Base-by-base conservation (phyloP, 2,797 vertebrate species). In the Catostomus latipinnis region DNA sequence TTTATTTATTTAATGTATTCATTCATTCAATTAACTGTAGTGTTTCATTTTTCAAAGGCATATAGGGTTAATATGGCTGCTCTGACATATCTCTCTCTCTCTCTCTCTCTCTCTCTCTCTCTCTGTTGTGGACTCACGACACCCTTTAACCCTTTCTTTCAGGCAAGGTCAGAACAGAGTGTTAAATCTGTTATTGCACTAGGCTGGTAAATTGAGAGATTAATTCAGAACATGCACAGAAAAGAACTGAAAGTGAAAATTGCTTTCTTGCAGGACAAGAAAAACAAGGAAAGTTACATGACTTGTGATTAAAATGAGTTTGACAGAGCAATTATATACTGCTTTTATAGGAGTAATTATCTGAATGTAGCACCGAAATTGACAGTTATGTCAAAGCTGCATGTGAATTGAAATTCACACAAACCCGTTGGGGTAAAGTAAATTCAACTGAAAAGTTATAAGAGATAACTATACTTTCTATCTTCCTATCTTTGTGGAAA, bases 181-280 rank as follows among this genome's bases (percentile, higher is more conserved):
- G 50, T 54, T 70, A 70, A 43, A 70, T 5, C 22, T 10, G 13
- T 56, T 4, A 56, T n/a, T 56, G 8, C 34, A 34, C 34, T 3
- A 34, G 13, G 52, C 14, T 56, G 13, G 22, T 56, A 56, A 45
- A 56, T n/a, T 11, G 2, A 71, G 13, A 71, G 6, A 71, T 45
- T 54, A 6, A n/a, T 43, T 45, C 8, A 45, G 52, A 71, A 71
- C 69, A 79, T 52, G 45, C 6, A 61, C 4, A 73, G 54, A 43
- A 34, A 71, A n/a, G 8, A 68, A 16, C 49, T 52, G 13, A 65
- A 34, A 43, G 18, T 16, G 45, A 8, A 62, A 52, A 65, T 60
- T 34, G 58, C 11, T 8, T 0, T 45, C 56, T 61, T 58, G 18
- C 46, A 73, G 11, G 11, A 18, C 14, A 73, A 49, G 48, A 49